Percentiles rank a stretch among this genome's conserved stretches.
Conservation (phyloP, 2,113 vertebrate species). For the Pristiophorus japonicus region DNA sequence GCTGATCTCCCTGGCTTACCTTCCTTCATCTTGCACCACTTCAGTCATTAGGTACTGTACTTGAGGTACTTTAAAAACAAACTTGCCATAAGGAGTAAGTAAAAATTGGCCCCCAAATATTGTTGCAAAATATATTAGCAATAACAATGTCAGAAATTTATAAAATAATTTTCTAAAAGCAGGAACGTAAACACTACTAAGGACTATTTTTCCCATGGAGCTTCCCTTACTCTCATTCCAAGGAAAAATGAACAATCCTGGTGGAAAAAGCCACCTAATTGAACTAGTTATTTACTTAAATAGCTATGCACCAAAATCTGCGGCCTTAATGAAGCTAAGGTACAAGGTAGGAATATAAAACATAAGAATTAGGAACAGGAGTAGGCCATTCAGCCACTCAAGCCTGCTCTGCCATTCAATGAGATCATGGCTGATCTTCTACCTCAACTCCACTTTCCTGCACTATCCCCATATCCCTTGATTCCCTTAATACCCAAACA, state of each 20-base stretch:
- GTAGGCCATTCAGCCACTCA: too few species aligned
- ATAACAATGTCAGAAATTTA: not conserved
- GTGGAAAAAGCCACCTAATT: not conserved
- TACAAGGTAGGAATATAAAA: not conserved
- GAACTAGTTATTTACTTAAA: too few species aligned
- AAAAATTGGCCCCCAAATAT: not conserved
- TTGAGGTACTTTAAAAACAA: not conserved
- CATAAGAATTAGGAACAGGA: too few species aligned
- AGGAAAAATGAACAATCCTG: not conserved
- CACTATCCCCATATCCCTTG: too few species aligned
- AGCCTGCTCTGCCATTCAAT: too few species aligned
- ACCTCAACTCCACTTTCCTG: too few species aligned
- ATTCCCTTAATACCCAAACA: too few species aligned
- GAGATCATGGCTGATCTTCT: too few species aligned
- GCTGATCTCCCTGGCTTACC: not conserved
- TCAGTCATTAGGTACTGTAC: not conserved
- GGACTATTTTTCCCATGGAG: not conserved
- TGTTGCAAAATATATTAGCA: not conserved
- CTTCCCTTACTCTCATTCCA: not conserved
- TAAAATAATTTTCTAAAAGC: too few species aligned
- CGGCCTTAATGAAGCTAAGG: not conserved
- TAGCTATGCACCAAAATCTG: not conserved
- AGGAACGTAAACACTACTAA: not conserved
- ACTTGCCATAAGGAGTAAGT: not conserved
- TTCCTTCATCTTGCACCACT: not conserved